Percentiles rank a stretch among this genome's conserved stretches.
These are phyloP conservation scores for Hyles vespertilio DNA, from an alignment of 1,140 invertebrate species.

Conservation along the genomic window DNA sequence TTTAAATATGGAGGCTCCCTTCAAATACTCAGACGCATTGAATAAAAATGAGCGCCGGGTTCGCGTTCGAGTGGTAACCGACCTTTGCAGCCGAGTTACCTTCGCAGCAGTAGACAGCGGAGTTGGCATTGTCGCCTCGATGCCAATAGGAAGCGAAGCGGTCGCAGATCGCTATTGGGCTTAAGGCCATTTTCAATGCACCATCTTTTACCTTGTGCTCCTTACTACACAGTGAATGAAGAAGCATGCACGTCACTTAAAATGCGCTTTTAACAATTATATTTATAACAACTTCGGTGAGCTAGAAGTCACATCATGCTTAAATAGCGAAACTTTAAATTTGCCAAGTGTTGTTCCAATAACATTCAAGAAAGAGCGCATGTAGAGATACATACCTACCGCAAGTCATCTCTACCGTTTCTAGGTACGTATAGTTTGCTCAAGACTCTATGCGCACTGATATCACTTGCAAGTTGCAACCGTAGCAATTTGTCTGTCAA, in stretches of 20 bases:
- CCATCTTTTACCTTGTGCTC: conserved; percentile 75
- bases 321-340: no score
- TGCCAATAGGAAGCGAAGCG: conserved; percentile 70
- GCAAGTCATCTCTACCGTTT: no score
- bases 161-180: conserved; percentile 71
- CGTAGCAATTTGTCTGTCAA: conserved; percentile 27
- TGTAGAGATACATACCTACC: no score
- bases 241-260: neutral
- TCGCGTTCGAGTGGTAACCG: conserved; percentile 46
- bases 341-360: no score
- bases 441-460: conserved; percentile 3
- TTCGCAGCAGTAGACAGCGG: conserved; percentile 50
- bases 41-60: conserved; percentile 19
- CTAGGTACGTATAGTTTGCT: no score
- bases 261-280: no score
- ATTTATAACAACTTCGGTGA: no score
- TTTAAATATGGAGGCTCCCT: no score
- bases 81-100: conserved; percentile 61
- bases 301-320: no score
- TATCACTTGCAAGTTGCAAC: conserved; percentile 13
- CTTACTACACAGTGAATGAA: conserved; percentile 45
- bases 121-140: conserved; percentile 67
- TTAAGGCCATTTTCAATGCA: conserved; percentile 74
- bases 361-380: no score
- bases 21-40: conserved; percentile 14